These are phyloP conservation scores for Exocentrus adspersus DNA, from an alignment of 2,888 invertebrate genomes.

Conservation along the genomic window DNA sequence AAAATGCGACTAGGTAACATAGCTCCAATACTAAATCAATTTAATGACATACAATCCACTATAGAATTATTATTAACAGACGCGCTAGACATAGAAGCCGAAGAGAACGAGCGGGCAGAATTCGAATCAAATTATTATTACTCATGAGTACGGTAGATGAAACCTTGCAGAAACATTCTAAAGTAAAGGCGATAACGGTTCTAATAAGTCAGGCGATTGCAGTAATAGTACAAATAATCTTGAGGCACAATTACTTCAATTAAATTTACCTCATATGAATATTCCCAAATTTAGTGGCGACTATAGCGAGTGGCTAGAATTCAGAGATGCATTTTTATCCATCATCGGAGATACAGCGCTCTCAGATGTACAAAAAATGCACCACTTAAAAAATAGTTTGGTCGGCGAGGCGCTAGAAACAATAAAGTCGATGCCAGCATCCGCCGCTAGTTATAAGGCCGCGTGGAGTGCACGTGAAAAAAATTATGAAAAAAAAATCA, in stretches of 20 bases:
- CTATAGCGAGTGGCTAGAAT: not conserved
- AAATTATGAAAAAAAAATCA: constrained; percentile 13
- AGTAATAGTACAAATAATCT: not conserved
- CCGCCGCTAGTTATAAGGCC: constrained; percentile 2
- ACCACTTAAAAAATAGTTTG: constrained; percentile 3
- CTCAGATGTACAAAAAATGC: constrained; percentile 16
- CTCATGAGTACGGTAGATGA: not conserved
- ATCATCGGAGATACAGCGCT: not conserved
- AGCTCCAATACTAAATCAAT: constrained; percentile 1
- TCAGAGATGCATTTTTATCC: not conserved
- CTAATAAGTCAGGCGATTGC: not conserved
- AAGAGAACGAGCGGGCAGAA: not conserved
- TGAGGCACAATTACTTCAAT: too few relatives aligned
- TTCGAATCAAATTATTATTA: not conserved
- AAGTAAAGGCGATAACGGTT: not conserved
- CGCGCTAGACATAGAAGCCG: not conserved
- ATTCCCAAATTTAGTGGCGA: not conserved
- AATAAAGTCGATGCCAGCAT: not conserved
- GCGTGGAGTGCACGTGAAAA: not conserved
- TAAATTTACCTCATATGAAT: not conserved
- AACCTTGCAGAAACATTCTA: not conserved
- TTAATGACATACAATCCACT: not conserved
- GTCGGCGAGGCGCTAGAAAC: not conserved
- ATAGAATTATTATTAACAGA: not conserved
- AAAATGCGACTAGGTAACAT: not conserved